These are phyloP conservation scores for Hippocampus barbouri DNA, from an alignment of 2,113 vertebrate species.

Conservation along the genomic window DNA sequence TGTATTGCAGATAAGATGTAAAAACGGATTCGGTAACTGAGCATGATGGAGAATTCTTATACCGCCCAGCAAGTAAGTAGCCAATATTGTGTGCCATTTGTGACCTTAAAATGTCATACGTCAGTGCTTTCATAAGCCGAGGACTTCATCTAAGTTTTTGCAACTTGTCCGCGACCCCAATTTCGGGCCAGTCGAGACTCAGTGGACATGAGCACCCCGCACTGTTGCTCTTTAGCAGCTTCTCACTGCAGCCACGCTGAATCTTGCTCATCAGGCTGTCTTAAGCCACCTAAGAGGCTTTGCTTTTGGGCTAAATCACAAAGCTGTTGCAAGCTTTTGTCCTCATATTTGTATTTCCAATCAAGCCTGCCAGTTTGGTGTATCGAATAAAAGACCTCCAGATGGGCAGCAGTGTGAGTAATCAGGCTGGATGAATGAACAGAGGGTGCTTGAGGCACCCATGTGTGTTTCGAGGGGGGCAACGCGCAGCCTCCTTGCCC, in stretches of 20 bases:
- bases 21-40: too few species aligned
- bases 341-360: conserved; percentile 26
- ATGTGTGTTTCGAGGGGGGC: conserved; percentile 22
- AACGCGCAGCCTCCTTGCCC: conserved; percentile 39
- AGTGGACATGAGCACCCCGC: not conserved
- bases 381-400: conserved; percentile 7
- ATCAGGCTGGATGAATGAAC: conserved; percentile 54
- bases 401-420: conserved; percentile 2
- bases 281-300: conserved; percentile 64
- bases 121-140: too few species aligned
- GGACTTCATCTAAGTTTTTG: too few species aligned
- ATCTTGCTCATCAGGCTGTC: conserved; percentile 28
- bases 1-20: too few species aligned
- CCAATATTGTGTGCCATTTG: too few species aligned
- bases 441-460: conserved; percentile 48
- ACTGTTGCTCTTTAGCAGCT: conserved; percentile 7
- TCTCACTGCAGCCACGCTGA: conserved; percentile 12
- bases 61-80: too few species aligned
- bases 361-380: conserved; percentile 16
- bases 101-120: not conserved
- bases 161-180: not conserved
- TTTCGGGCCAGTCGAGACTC: not conserved
- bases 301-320: conserved; percentile 59
- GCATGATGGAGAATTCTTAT: too few species aligned
- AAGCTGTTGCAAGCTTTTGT: conserved; percentile 45